phyloP scores from a whole-genome alignment of 2,888 invertebrate genomes.

The Sphaerophoria taeniata region DNA sequence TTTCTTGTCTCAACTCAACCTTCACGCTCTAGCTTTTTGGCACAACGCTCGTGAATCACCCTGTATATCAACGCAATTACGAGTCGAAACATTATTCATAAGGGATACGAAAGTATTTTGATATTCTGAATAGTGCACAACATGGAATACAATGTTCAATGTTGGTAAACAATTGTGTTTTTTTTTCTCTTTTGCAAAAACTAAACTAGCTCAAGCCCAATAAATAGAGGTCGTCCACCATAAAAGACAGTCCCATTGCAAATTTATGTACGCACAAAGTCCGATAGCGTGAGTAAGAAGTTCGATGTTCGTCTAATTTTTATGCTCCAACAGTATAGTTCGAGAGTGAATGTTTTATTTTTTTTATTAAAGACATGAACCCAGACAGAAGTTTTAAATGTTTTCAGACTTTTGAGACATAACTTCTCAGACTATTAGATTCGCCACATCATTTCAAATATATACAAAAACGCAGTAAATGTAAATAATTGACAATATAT shows the following conservation, averaged over 20 bases:
- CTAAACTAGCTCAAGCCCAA: slow-evolving; percentile 43
- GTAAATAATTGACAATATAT: slow-evolving; percentile 14
- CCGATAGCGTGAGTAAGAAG: neutral
- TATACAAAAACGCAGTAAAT: neutral
- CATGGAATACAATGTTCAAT: slow-evolving; percentile 27
- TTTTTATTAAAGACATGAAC: no score
- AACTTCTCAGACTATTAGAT: no score
- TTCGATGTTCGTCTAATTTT: no score
- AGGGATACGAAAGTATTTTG: no score
- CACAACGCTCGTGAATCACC: no score
- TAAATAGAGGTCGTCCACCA: slow-evolving; percentile 8
- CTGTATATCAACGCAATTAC: slow-evolving; percentile 42
- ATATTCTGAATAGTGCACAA: no score
- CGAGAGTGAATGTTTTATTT: no score
- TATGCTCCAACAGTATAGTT: no score
- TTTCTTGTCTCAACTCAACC: no score
- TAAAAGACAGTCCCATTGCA: neutral
- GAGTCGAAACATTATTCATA: slow-evolving; percentile 44
- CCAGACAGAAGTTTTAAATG: no score
- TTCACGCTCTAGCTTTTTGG: no score
- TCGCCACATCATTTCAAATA: neutral
- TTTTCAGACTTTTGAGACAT: no score
- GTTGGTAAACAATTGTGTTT: slow-evolving; percentile 64
- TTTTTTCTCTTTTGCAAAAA: slow-evolving; percentile 11
- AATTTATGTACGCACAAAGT: slow-evolving; percentile 10